Percentiles rank a stretch among this genome's conserved stretches.
Evolutionary conservation across 2,113 vertebrate genomes (phyloP).

Genomic region (Daubentonia madagascariensis): DNA sequence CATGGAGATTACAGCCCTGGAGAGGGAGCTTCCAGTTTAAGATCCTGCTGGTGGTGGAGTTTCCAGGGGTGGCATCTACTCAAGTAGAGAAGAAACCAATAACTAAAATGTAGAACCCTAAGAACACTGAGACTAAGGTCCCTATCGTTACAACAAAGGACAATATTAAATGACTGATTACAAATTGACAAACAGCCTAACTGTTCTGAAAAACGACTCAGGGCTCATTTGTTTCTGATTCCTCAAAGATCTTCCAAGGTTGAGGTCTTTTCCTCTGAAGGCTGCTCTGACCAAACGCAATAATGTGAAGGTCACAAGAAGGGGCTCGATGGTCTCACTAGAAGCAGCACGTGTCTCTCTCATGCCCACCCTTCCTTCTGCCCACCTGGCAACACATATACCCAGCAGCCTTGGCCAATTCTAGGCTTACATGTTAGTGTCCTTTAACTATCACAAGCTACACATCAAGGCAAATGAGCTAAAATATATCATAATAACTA

Average conservation of each 20-base stretch:
- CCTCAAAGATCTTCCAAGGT: neutral
- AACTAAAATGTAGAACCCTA: neutral
- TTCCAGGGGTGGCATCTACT: neutral
- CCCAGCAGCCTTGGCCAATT: neutral
- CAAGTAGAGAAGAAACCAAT: neutral
- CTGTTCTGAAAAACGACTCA: neutral
- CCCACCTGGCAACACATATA: neutral
- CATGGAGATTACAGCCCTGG: neutral
- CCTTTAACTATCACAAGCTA: neutral
- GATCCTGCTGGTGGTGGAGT: neutral
- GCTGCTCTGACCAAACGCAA: neutral
- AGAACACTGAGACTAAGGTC: neutral
- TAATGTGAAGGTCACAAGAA: neutral
- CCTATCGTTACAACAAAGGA: neutral
- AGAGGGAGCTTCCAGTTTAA: neutral
- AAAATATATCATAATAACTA: neutral
- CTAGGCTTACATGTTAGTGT: neutral
- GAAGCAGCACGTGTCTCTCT: neutral
- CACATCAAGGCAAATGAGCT: conserved; percentile 20
- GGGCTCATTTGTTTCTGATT: neutral
- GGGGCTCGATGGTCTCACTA: neutral
- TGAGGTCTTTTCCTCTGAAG: neutral
- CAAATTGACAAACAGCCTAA: neutral
- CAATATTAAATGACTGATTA: neutral
- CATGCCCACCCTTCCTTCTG: neutral